phyloP scores from a whole-genome alignment of 2,113 vertebrate genomes.

The Boleophthalmus pectinirostris region DNA sequence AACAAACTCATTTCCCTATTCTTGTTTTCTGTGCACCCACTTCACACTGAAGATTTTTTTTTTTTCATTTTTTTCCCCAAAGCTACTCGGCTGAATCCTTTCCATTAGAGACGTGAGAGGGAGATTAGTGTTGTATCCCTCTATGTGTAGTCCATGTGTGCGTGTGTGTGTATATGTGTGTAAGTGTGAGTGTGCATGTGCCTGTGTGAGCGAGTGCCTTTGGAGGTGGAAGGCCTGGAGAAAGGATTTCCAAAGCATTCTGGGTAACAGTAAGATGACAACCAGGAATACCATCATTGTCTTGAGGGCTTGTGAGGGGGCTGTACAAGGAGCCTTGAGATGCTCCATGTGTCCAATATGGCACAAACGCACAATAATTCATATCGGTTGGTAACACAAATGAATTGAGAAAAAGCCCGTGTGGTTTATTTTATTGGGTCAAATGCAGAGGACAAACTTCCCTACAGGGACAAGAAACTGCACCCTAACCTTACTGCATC shows the following conservation, averaged over 20 bases:
- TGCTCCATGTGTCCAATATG: conserved; percentile 27
- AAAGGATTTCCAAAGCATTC: conserved; percentile 65
- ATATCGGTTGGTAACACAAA: not conserved
- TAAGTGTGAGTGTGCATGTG: not conserved
- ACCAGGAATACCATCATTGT: conserved; percentile 62
- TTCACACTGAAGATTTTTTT: conserved; percentile 36
- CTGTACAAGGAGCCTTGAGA: conserved; percentile 8
- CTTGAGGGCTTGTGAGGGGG: conserved; percentile 44
- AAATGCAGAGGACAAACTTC: not conserved
- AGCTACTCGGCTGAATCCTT: conserved; percentile 72
- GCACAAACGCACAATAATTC: conserved; percentile 3
- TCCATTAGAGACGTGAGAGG: conserved; percentile 71
- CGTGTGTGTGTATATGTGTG: not conserved
- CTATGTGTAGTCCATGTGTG: conserved; percentile 29
- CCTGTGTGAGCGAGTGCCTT: conserved; percentile 22
- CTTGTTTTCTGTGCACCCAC: conserved; percentile 23
- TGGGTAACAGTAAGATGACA: conserved; percentile 58
- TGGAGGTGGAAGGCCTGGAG: conserved; percentile 50
- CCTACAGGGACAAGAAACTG: no score
- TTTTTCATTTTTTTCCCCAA: conserved; percentile 4
- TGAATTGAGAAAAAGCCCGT: not conserved
- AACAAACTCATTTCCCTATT: conserved; percentile 35
- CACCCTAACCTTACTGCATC: not conserved
- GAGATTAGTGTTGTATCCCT: conserved; percentile 71
- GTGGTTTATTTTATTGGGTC: not conserved